phyloP scores from a whole-genome alignment of 2,113 vertebrate species.

The Dromaius novaehollandiae region DNA sequence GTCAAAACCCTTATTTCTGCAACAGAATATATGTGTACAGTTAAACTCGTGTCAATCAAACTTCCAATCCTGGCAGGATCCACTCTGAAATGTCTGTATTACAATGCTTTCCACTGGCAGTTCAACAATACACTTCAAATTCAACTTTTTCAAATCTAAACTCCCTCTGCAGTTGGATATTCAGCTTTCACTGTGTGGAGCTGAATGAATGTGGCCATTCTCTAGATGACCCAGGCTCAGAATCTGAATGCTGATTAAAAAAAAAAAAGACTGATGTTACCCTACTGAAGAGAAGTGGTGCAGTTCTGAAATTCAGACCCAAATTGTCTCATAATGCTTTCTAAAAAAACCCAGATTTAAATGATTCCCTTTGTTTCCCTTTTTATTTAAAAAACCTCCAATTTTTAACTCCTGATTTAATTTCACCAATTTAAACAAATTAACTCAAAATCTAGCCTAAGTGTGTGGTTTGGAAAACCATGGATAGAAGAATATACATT shows the following conservation, averaged over 20 bases:
- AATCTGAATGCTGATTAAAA: not conserved
- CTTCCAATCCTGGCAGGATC: not conserved
- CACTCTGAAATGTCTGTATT: not conserved
- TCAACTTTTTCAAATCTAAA: not conserved
- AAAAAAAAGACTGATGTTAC: not conserved
- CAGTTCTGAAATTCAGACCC: not conserved
- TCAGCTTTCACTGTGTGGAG: not conserved
- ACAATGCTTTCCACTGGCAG: not conserved
- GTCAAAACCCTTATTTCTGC: not conserved
- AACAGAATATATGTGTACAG: conserved; percentile 7
- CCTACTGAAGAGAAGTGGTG: not conserved
- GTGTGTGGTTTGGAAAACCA: not conserved
- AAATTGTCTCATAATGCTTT: not conserved
- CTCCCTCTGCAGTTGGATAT: not conserved
- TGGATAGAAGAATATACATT: not conserved
- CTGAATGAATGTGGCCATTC: not conserved
- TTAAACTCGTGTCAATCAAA: conserved; percentile 45
- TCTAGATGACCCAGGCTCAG: not conserved
- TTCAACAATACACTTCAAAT: not conserved
- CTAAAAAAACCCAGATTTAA: not conserved
- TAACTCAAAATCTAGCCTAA: not conserved
- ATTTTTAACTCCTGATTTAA: not conserved
- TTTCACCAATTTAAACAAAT: not conserved
- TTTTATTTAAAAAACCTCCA: not conserved
- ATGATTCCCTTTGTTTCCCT: not conserved